A percentile compares a stretch with the other conserved stretches of the same genome.
These are phyloP conservation scores for Heliconius nattereri DNA, from an alignment of 1,140 invertebrate genomes.

Conservation along the genomic window DNA sequence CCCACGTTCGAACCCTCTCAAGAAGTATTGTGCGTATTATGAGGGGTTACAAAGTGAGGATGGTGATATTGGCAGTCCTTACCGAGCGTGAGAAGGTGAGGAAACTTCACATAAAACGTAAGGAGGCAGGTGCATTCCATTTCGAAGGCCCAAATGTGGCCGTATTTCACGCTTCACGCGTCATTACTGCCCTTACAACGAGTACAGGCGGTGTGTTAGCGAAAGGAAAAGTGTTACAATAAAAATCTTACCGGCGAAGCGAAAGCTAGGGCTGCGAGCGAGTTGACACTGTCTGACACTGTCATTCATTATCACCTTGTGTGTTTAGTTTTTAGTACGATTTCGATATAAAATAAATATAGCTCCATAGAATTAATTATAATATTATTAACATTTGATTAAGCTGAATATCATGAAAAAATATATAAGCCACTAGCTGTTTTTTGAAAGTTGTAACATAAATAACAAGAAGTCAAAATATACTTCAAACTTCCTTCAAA, in stretches of 20 bases:
- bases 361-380: no score
- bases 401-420: no score
- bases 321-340: not conserved
- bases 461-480: not conserved
- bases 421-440: no score
- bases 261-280: conserved; percentile 53
- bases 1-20: conserved; percentile 72
- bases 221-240: conserved; percentile 71
- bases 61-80: conserved; percentile 75
- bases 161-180: conserved; percentile 75
- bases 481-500: not conserved
- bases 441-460: no score
- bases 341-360: not conserved
- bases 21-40: conserved; percentile 77
- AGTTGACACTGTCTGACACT: conserved; percentile 31
- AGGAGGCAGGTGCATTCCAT: conserved; percentile 79
- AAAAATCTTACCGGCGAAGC: conserved; percentile 66
- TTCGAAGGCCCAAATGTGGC: conserved; percentile 70
- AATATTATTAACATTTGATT: not conserved
- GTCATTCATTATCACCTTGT: conserved; percentile 19
- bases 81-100: conserved; percentile 71
- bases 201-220: conserved; percentile 59
- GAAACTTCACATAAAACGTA: conserved; percentile 78
- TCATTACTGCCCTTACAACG: conserved; percentile 69
- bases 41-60: conserved; percentile 78